Evolutionary conservation across 1,140 invertebrate species (phyloP).

Genomic region (Drosophila melanica): DNA sequence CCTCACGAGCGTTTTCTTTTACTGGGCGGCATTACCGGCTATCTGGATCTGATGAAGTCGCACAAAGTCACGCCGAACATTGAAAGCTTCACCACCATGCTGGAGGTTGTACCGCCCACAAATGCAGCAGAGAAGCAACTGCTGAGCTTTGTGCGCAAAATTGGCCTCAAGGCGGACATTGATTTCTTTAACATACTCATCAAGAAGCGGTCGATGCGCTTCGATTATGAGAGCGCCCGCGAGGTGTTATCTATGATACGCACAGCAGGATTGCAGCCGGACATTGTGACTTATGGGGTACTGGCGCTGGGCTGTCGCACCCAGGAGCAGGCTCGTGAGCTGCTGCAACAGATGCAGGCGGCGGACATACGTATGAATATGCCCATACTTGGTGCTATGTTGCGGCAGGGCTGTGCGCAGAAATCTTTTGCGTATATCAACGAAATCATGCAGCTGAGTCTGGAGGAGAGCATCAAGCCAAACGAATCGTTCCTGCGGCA

Average conservation of each 20-base stretch:
- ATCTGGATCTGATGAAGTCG: slow-evolving; percentile 89
- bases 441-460: slow-evolving; percentile 88
- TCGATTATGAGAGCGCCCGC: slow-evolving; percentile 88
- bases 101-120: slow-evolving; percentile 89
- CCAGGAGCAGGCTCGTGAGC: slow-evolving; percentile 85
- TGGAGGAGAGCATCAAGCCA: slow-evolving; percentile 86
- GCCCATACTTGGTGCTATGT: slow-evolving; percentile 89
- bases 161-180: slow-evolving; percentile 88
- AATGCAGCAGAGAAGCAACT: slow-evolving; percentile 88
- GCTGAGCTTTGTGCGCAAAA: slow-evolving; percentile 86
- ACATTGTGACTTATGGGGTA: slow-evolving; percentile 93
- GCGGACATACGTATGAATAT: slow-evolving; percentile 88
- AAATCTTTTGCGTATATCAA: slow-evolving; percentile 88
- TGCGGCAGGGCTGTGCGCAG: slow-evolving; percentile 86
- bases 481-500: slow-evolving; percentile 86
- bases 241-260: slow-evolving; percentile 87
- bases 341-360: slow-evolving; percentile 89
- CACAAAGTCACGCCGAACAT: slow-evolving; percentile 89
- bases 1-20: slow-evolving; percentile 89
- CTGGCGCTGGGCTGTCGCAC: slow-evolving; percentile 91
- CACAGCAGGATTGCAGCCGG: slow-evolving; percentile 86
- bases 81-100: slow-evolving; percentile 91
- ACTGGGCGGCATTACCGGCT: slow-evolving; percentile 91
- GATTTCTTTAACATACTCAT: slow-evolving; percentile 95
- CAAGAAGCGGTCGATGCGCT: slow-evolving; percentile 89